These are phyloP conservation scores for Exocentrus adspersus DNA, from an alignment of 2,888 invertebrate species.

Conservation along the genomic window DNA sequence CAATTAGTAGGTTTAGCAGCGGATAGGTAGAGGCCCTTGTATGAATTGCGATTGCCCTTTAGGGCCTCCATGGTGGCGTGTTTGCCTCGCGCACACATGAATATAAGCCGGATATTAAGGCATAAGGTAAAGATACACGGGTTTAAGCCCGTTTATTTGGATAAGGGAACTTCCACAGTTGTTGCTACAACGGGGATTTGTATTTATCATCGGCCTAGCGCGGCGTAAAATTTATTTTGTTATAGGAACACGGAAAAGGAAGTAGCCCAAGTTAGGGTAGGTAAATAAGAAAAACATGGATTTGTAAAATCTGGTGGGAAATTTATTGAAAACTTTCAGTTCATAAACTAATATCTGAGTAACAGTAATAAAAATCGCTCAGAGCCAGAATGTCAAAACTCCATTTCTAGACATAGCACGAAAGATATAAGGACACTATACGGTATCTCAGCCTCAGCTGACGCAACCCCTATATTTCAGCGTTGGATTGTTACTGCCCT, in stretches of 20 bases:
- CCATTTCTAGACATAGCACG: too few relatives aligned
- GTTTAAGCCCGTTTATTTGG: slow-evolving; percentile 24
- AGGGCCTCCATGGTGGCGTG: slow-evolving; percentile 9
- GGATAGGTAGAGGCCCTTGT: slow-evolving; percentile 12
- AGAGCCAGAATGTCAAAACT: too few relatives aligned
- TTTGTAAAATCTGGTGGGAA: too few relatives aligned
- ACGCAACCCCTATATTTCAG: slow-evolving; percentile 42
- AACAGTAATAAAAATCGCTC: too few relatives aligned
- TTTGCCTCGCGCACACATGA: slow-evolving; percentile 26
- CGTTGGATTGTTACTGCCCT: slow-evolving; percentile 41
- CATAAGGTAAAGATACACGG: slow-evolving; percentile 29
- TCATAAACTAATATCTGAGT: too few relatives aligned
- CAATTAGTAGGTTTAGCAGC: slow-evolving; percentile 23
- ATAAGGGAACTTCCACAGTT: slow-evolving; percentile 25
- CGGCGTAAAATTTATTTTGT: slow-evolving; percentile 17
- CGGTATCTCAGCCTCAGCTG: too few relatives aligned
- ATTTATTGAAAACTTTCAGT: too few relatives aligned
- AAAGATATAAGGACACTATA: too few relatives aligned
- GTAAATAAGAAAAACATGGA: neutral
- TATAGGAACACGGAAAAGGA: neutral
- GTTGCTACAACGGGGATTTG: slow-evolving; percentile 22
- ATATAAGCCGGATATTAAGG: slow-evolving; percentile 27
- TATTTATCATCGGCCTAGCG: slow-evolving; percentile 28
- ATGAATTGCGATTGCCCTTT: slow-evolving; percentile 24
- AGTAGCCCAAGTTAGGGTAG: too few relatives aligned